phyloP scores from a whole-genome alignment of 2,888 invertebrate species.

The Elmis aenea region DNA sequence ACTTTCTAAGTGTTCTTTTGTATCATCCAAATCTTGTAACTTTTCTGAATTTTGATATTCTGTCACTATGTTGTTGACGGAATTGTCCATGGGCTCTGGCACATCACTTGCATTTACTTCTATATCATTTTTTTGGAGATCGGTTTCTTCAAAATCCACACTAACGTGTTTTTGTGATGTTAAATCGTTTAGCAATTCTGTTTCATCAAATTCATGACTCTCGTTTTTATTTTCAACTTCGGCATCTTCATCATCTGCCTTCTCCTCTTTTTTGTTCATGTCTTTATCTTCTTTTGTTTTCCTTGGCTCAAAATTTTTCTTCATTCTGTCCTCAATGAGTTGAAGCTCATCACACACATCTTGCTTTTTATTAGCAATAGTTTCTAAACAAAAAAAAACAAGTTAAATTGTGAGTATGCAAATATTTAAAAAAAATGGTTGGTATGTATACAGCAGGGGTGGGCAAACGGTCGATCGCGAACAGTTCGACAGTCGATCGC shows the following conservation, averaged over 20 bases:
- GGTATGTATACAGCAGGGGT: too few species aligned
- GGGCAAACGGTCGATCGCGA: too few species aligned
- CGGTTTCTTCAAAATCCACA: background rate
- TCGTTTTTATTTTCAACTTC: conserved; percentile 7
- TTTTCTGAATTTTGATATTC: too few species aligned
- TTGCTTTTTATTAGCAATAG: conserved; percentile 58
- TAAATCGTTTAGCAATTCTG: background rate
- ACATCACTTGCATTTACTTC: background rate
- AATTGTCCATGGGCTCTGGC: background rate
- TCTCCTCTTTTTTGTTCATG: conserved; percentile 26
- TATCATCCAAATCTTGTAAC: too few species aligned
- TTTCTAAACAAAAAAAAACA: conserved; percentile 52
- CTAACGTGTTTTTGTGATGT: background rate
- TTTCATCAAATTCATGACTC: conserved; percentile 1
- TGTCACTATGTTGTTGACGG: too few species aligned
- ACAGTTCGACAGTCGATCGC: too few species aligned
- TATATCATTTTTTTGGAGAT: background rate
- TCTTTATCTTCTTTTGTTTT: conserved; percentile 23
- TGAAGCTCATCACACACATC: conserved; percentile 61
- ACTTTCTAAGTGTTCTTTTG: too few species aligned
- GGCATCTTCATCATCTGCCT: conserved; percentile 24
- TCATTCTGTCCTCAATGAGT: conserved; percentile 56
- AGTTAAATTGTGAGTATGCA: too few species aligned
- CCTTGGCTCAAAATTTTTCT: conserved; percentile 38
- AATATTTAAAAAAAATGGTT: too few species aligned